A percentile compares a stretch with the other conserved stretches of the same genome.
These are phyloP conservation scores for Alauda arvensis DNA, from an alignment of 2,797 vertebrate species.

Conservation along the genomic window DNA sequence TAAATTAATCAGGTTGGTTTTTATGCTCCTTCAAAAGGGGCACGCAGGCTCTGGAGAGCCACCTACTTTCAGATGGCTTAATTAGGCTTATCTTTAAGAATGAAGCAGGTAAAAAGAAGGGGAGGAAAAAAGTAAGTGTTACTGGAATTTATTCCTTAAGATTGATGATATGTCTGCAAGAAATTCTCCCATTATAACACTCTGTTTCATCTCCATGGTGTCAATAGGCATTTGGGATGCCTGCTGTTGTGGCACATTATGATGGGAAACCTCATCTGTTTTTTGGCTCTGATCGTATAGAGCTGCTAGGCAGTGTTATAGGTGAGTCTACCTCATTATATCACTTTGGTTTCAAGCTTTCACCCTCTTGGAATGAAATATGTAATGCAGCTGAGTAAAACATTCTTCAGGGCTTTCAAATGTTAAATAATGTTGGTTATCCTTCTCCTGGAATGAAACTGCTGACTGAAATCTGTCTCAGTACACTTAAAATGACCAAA, in stretches of 20 bases:
- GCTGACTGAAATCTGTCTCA: not conserved
- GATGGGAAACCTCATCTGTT: conserved; percentile 77
- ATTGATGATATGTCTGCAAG: not conserved
- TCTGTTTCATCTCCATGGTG: not conserved
- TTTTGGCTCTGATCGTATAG: conserved; percentile 92
- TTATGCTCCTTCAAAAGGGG: not conserved
- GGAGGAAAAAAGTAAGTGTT: not conserved
- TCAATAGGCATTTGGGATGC: conserved; percentile 87
- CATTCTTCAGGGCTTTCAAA: not conserved
- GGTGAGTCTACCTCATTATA: conserved; percentile 74
- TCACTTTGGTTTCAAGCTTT: not conserved
- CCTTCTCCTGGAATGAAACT: not conserved
- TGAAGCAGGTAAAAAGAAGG: not conserved
- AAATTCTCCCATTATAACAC: not conserved
- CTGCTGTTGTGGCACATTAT: conserved; percentile 79
- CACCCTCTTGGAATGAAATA: not conserved
- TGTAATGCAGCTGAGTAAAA: not conserved
- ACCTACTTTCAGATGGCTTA: not conserved
- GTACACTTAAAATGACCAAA: not conserved
- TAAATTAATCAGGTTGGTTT: not conserved
- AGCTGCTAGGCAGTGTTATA: conserved; percentile 83
- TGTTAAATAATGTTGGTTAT: not conserved
- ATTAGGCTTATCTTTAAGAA: not conserved
- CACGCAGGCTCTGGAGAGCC: not conserved
- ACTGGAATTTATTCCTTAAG: not conserved